phyloP scores from a whole-genome alignment of 2,113 vertebrate genomes.

The Petrocephalus microphthalmus region DNA sequence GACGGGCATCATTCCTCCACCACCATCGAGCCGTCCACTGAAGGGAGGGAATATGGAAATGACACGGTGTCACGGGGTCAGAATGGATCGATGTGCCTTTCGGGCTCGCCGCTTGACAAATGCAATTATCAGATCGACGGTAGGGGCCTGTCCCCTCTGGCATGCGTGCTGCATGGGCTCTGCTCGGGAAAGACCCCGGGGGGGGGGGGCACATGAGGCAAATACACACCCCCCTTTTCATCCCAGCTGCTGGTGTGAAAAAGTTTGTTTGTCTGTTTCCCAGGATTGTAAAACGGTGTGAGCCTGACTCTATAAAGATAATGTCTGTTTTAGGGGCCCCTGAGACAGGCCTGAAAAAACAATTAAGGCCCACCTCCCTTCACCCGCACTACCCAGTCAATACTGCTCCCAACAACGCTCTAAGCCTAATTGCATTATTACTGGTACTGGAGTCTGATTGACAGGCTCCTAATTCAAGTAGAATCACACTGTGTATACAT shows the following conservation, averaged over 20 bases:
- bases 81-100: background rate
- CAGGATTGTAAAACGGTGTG: conserved; percentile 47
- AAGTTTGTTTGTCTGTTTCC: conserved; percentile 44
- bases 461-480: background rate
- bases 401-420: background rate
- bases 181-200: too few species aligned
- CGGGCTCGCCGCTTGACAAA: background rate
- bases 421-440: background rate
- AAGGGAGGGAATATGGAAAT: background rate
- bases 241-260: conserved; percentile 45
- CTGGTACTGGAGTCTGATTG: background rate
- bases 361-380: background rate
- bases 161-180: background rate
- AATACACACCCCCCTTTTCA: conserved; percentile 39
- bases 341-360: background rate
- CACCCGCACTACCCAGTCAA: background rate
- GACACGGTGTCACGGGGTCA: background rate
- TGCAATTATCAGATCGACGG: background rate
- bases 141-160: background rate
- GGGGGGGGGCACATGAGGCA: background rate
- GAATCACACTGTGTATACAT: background rate
- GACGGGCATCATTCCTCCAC: background rate
- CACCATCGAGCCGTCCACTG: background rate
- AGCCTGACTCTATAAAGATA: conserved; percentile 45
- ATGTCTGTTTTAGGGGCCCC: background rate